These are phyloP conservation scores for Ornithoptera priamus DNA, from an alignment of 2,888 invertebrate species.

Conservation along the genomic window DNA sequence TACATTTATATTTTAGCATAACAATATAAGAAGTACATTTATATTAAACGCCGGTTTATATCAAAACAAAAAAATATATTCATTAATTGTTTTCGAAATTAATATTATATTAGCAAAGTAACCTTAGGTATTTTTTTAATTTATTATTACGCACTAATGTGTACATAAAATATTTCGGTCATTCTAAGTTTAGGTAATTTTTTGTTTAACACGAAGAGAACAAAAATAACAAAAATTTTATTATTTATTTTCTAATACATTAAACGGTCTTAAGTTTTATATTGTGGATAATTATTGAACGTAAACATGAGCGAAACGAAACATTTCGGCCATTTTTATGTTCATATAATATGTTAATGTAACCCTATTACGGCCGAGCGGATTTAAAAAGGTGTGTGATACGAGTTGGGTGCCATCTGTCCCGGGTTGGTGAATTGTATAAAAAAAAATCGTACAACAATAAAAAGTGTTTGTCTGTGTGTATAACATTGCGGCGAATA, in stretches of 20 bases:
- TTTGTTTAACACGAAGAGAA: no score
- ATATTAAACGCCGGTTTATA: not conserved
- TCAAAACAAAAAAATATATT: not conserved
- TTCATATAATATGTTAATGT: constrained; percentile 67
- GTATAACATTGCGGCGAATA: constrained; percentile 30
- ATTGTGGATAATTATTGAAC: not conserved
- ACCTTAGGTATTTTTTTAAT: not conserved
- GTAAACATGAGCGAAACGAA: not conserved
- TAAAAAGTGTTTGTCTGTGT: constrained; percentile 44
- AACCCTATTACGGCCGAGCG: constrained; percentile 71
- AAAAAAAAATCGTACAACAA: constrained; percentile 62
- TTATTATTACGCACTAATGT: no score
- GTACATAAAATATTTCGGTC: no score
- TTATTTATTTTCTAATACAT: no score
- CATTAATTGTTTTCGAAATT: not conserved
- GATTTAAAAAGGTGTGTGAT: constrained; percentile 73
- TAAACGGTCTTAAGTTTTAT: not conserved
- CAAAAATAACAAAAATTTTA: no score
- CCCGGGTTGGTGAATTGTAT: constrained; percentile 74
- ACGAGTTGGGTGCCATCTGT: constrained; percentile 70
- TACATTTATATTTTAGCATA: not conserved
- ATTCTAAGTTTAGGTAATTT: no score
- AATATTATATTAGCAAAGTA: not conserved
- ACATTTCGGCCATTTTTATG: constrained; percentile 55
- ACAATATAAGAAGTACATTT: not conserved